A percentile compares a stretch with the other conserved stretches of the same genome.
phyloP scores from a whole-genome alignment of 2,113 vertebrate genomes.

The Amazona vittata region DNA sequence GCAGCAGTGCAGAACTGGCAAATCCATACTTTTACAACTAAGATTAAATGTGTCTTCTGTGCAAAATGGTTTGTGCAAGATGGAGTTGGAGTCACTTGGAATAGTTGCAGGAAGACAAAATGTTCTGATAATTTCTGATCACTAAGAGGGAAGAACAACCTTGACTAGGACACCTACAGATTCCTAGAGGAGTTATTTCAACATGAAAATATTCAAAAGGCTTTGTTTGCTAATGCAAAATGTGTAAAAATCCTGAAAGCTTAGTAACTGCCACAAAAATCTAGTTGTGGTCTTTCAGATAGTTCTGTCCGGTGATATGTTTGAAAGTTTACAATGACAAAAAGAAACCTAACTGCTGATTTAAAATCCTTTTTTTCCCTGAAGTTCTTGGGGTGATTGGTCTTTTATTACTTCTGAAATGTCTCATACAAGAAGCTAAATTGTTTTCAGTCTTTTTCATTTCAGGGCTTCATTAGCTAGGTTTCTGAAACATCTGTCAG shows the following conservation, averaged over 20 bases:
- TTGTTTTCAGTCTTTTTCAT: conserved; percentile 10
- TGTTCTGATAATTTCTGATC: background rate
- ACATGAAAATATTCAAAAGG: background rate
- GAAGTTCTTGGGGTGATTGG: background rate
- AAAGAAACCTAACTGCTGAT: background rate
- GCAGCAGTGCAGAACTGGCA: background rate
- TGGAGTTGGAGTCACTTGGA: background rate
- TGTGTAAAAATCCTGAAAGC: background rate
- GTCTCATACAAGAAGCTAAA: background rate
- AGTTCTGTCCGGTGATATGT: background rate
- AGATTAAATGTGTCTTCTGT: background rate
- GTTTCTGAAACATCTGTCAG: conserved; percentile 43
- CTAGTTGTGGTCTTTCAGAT: background rate
- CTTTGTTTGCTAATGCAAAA: background rate
- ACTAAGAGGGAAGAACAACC: background rate
- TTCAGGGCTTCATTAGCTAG: conserved; percentile 25
- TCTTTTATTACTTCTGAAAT: conserved; percentile 27
- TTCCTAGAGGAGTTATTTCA: background rate
- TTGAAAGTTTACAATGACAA: background rate
- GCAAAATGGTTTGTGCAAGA: background rate
- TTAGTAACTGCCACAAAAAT: background rate
- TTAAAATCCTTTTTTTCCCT: background rate
- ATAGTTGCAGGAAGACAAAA: background rate
- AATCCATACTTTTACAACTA: background rate
- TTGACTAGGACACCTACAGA: background rate